Conservation (phyloP, 2,888 invertebrate genomes). For the Creontiades dilutus region DNA sequence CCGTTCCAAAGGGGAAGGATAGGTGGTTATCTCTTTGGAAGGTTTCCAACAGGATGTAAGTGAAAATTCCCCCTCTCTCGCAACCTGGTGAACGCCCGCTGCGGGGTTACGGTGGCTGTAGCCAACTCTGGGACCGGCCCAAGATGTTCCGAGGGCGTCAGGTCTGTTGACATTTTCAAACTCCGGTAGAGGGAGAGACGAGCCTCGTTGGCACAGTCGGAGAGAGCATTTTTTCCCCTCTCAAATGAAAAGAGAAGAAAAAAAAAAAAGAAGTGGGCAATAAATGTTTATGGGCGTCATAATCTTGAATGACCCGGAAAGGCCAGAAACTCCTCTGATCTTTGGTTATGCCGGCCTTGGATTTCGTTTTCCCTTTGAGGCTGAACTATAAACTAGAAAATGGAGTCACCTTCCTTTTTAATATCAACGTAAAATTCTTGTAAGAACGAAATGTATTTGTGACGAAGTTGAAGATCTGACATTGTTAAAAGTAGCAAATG, state of each 20-base stretch:
- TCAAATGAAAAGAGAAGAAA: too few species aligned
- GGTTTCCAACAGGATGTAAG: conserved; percentile 63
- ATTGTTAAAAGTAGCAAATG: too few species aligned
- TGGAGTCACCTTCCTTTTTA: background rate
- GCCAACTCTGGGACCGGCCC: conserved; percentile 40
- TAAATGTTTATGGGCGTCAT: conserved; percentile 4
- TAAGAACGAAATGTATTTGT: too few species aligned
- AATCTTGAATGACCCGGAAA: conserved; percentile 20
- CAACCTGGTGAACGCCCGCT: conserved; percentile 61
- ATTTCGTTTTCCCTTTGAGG: background rate
- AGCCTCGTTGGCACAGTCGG: background rate
- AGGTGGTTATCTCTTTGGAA: conserved; percentile 57
- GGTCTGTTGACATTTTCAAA: conserved; percentile 51
- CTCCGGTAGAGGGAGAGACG: background rate
- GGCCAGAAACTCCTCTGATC: conserved; percentile 3
- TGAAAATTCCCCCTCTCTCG: conserved; percentile 44
- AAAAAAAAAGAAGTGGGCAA: conserved; percentile 2
- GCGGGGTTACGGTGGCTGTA: conserved; percentile 16
- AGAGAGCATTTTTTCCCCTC: conserved; percentile 20
- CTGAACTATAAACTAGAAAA: background rate
- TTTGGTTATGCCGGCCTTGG: background rate
- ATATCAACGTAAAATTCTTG: background rate
- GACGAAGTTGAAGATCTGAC: too few species aligned
- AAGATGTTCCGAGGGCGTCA: conserved; percentile 34
- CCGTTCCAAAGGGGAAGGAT: background rate